Base-by-base conservation (phyloP, 2,888 invertebrate species). In the Cephalotes varians region DNA sequence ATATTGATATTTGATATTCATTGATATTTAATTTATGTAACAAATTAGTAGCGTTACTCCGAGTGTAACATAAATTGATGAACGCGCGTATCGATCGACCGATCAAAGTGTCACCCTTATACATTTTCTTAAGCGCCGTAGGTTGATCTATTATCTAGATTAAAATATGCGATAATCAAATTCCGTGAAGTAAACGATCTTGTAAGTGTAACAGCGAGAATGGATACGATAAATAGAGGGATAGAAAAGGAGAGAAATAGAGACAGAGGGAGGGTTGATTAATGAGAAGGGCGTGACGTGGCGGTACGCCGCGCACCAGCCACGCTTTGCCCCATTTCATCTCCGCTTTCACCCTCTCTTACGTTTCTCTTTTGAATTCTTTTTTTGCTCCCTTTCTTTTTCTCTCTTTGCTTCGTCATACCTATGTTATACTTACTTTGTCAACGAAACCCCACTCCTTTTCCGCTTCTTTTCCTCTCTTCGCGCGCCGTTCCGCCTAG, bases 151-250 rank as follows among this genome's bases (percentile, higher is more conserved):
- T 92, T 92, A 92, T 92, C 87, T 90, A 90, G 92, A 93, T 93
- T 92, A 93, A 93, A 93, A 93, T 92, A 92, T 93, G 90, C 90
- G 90, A 92, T 93, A 93, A 93, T 93, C 93, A 91, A 93, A 93
- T 92, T 91, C 89, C 85, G 87, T 87, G 83, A 83, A 84, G 87
- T 86, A 86, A 86, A 87, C 81, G 77, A 76, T 80, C 76, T 76
- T 82, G 86, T 81, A 82, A 84, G 69, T 83, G 76, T 81, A 84
- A 84, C 82, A 74, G 83, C 67, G 83, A 83, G 83, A 69, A 56
- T 28, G 64, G 25, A 58, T 79, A 31, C 44, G 69, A 79, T 79
- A 84, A 86, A 82, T 83, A 82, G 81, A 80, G 62, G 79, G 49
- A 34, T 51, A 60, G 47, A 40, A 51, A 44, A 65, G 54, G 65